Evolutionary conservation across 2,888 invertebrate species (phyloP).

Genomic region (Xiphydria camelus): DNA sequence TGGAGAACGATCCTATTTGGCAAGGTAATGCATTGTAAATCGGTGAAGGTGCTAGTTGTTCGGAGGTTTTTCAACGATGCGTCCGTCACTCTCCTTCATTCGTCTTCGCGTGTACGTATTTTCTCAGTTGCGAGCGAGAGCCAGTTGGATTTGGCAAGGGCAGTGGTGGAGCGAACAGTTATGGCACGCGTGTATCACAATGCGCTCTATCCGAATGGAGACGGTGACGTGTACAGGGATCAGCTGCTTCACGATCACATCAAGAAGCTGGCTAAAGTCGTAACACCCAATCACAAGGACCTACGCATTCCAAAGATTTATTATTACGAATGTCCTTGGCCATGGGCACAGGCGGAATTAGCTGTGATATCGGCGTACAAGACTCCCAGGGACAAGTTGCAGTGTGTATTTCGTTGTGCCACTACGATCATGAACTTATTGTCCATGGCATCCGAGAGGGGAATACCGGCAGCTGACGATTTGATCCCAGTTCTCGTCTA

Average conservation of each 20-base stretch:
- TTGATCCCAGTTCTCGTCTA: conserved; percentile 95
- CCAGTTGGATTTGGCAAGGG: conserved; percentile 75
- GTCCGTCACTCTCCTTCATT: no score
- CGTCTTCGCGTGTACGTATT: not conserved
- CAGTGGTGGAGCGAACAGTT: conserved; percentile 87
- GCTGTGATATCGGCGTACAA: conserved; percentile 87
- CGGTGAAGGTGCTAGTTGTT: no score
- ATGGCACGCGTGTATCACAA: conserved; percentile 89
- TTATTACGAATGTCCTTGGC: conserved; percentile 93
- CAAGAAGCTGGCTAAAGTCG: conserved; percentile 73
- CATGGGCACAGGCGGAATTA: conserved; percentile 89
- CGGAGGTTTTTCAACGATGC: not conserved
- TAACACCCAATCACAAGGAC: conserved; percentile 81
- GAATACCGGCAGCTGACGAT: conserved; percentile 90
- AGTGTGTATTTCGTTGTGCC: conserved; percentile 84
- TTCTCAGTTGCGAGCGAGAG: conserved; percentile 68
- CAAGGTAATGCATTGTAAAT: conserved; percentile 62
- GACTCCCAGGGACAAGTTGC: conserved; percentile 84
- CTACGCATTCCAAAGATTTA: conserved; percentile 80
- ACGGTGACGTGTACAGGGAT: conserved; percentile 91
- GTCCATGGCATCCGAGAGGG: conserved; percentile 77
- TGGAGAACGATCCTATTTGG: conserved; percentile 74
- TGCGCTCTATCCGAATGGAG: conserved; percentile 96
- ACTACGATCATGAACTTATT: conserved; percentile 93
- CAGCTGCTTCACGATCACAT: conserved; percentile 89